Conservation (phyloP, 2,888 invertebrate species). For the Galeruca laticollis region DNA sequence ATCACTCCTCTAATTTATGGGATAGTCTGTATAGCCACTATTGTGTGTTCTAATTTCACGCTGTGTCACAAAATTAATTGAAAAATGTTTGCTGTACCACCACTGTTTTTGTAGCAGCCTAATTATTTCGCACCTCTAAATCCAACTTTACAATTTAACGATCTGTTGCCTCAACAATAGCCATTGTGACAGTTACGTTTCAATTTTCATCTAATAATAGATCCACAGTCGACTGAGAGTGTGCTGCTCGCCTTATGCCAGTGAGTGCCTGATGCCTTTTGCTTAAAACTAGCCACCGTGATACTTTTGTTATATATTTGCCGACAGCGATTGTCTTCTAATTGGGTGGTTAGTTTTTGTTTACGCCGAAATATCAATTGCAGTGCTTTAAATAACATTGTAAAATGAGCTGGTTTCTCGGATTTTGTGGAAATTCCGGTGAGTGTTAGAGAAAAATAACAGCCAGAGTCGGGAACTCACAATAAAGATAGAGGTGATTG, state of each 20-base stretch:
- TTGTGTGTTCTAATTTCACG: too few species aligned
- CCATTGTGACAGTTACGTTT: slow-evolving; percentile 50
- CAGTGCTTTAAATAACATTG: slow-evolving; percentile 22
- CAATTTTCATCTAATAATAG: slow-evolving; percentile 47
- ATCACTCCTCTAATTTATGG: too few species aligned
- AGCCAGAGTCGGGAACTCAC: not conserved
- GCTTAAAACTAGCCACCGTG: slow-evolving; percentile 49
- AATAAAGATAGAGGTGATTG: not conserved
- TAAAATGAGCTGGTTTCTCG: not conserved
- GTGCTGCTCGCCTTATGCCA: slow-evolving; percentile 36
- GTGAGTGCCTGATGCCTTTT: slow-evolving; percentile 30
- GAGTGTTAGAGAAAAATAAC: not conserved
- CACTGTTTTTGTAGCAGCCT: slow-evolving; percentile 33
- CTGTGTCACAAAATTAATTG: too few species aligned
- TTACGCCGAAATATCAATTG: slow-evolving; percentile 52
- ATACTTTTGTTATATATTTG: slow-evolving; percentile 43
- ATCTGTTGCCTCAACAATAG: slow-evolving; percentile 54
- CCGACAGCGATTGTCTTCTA: slow-evolving; percentile 38
- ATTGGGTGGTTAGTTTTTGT: slow-evolving; percentile 40
- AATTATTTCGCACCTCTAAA: slow-evolving; percentile 57
- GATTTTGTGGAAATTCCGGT: not conserved
- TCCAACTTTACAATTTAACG: slow-evolving; percentile 53
- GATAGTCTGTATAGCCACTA: too few species aligned
- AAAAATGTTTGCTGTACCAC: too few species aligned
- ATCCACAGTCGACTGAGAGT: slow-evolving; percentile 35